Base-by-base conservation (phyloP, 2,113 vertebrate genomes). In the Cnemophilus loriae region DNA sequence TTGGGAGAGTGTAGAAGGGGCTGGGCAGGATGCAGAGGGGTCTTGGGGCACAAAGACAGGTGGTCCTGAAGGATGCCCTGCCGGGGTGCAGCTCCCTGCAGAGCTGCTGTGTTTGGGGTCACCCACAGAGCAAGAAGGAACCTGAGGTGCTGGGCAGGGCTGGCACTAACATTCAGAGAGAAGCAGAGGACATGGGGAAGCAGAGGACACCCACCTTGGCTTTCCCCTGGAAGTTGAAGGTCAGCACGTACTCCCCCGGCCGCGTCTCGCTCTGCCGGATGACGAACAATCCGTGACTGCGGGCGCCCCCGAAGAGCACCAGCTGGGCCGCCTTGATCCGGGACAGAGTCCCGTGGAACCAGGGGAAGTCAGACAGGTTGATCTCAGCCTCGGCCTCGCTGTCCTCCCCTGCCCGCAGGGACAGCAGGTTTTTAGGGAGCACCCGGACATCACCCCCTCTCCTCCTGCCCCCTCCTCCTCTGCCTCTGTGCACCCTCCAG, bases 221-320 rank as follows among this genome's bases (percentile, higher is more conserved):
- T 96, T 99, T 99, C 55, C 99, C 99, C 97, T 99, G 99, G 98
- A 99, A 99, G 98, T 99, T 99, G 97, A 99, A 99, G 92, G 99
- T 99, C 89, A 99, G 98, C 65, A 99, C 99, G 1, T 99, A 99
- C 92, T 99, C 99, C 32, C 99, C 99, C 0, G 99, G 99, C 53
- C 99, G 98, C 0, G 99, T 99, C 97, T 99, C 99, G 0, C 99
- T 99, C 96, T 99, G 99, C 42, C 99, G 99, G 88, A 99, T 99
- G 97, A 99, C 99, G 17, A 99, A 99, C 64, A 99, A 94, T 7
- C 99, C 99, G 1, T 99, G 99, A 92, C 98, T 99, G 60, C 98
- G 98, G 39, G 98, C 94, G 1, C 99, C 99, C 1, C 99, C 99
- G 0, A 98, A 97, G 3, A 99, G 98, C 79, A 99, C 99, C 96